Evolutionary conservation across 2,113 vertebrate genomes (phyloP).

Genomic region (Notothenia coriiceps): DNA sequence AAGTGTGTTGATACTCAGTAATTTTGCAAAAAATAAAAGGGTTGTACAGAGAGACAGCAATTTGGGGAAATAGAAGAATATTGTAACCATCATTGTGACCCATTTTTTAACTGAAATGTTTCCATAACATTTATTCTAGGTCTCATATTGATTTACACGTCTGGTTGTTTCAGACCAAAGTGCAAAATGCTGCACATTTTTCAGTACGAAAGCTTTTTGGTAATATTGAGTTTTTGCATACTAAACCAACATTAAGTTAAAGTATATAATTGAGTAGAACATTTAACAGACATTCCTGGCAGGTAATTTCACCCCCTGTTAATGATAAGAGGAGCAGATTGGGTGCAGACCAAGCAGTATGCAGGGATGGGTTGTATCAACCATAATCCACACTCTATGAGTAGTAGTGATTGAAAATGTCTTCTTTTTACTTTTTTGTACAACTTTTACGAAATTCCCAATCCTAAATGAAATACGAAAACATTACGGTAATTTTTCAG

Average conservation of each 20-base stretch:
- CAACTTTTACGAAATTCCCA: neutral
- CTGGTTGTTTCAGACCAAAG: neutral
- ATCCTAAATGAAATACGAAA: neutral
- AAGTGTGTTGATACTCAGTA: neutral
- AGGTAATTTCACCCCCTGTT: neutral
- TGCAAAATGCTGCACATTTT: neutral
- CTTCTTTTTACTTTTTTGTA: neutral
- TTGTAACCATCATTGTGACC: neutral
- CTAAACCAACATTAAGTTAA: neutral
- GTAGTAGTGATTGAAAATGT: no score
- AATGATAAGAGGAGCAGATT: neutral
- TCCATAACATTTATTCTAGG: no score
- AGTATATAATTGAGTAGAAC: neutral
- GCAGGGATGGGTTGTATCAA: neutral
- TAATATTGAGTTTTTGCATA: neutral
- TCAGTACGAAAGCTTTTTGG: neutral
- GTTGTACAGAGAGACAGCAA: no score
- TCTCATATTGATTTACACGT: neutral
- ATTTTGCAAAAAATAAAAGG: neutral
- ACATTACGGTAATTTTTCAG: neutral
- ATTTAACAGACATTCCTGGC: neutral
- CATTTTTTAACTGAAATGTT: no score
- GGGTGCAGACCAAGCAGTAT: neutral
- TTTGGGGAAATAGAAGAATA: no score
- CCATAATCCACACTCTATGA: neutral